A percentile compares a stretch with the other conserved stretches of the same genome.
phyloP scores from a whole-genome alignment of 2,888 invertebrate species.

The Colostygia pectinataria region DNA sequence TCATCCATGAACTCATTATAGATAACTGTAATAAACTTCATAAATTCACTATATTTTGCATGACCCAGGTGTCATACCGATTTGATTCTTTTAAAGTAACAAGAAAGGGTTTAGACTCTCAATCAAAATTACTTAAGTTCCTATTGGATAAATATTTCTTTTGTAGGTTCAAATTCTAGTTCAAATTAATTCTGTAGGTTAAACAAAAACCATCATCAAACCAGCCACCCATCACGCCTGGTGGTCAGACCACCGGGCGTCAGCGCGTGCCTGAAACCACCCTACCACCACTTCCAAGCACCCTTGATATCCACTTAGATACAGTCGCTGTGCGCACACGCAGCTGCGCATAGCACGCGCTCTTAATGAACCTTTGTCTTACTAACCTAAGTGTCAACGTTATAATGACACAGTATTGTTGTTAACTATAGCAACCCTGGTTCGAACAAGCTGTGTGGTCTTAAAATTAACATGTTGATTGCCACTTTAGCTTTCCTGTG shows the following conservation, averaged over 20 bases:
- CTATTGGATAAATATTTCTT: too few species aligned
- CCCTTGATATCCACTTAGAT: slow-evolving; percentile 27
- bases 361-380: slow-evolving; percentile 52
- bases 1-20: too few species aligned
- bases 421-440: slow-evolving; percentile 14
- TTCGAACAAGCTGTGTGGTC: slow-evolving; percentile 54
- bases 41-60: too few species aligned
- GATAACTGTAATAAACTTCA: too few species aligned
- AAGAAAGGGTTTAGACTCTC: too few species aligned
- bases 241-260: slow-evolving; percentile 43
- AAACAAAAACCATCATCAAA: not conserved
- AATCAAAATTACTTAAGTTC: too few species aligned
- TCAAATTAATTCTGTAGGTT: too few species aligned
- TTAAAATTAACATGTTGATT: slow-evolving; percentile 62
- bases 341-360: slow-evolving; percentile 73
- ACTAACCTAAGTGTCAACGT: slow-evolving; percentile 41
- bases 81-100: too few species aligned
- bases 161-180: too few species aligned
- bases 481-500: slow-evolving; percentile 66
- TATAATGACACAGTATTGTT: slow-evolving; percentile 38
- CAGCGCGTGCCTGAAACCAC: slow-evolving; percentile 66
- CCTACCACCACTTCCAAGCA: slow-evolving; percentile 49
- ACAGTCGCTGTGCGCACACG: slow-evolving; percentile 39
- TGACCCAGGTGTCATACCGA: too few species aligned
- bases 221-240: slow-evolving; percentile 26